phyloP scores from a whole-genome alignment of 2,797 vertebrate species.

The Mionectes olivaceus region DNA sequence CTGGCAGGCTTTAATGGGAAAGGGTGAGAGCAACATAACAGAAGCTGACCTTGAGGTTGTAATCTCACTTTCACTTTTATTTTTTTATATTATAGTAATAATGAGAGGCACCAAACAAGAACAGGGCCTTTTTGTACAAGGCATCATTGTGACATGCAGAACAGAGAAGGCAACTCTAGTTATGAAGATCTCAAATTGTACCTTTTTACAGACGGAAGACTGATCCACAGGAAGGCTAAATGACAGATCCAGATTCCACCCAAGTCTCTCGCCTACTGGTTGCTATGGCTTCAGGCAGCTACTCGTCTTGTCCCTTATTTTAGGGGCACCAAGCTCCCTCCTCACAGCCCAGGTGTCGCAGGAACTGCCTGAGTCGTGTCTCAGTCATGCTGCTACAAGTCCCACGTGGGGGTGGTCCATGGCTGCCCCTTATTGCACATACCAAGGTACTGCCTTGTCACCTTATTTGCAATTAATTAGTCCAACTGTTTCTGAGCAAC shows the following conservation, averaged over 20 bases:
- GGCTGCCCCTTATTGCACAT: neutral
- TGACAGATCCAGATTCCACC: neutral
- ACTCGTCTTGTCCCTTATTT: neutral
- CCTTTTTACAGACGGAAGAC: neutral
- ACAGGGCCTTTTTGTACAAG: neutral
- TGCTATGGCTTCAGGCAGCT: conserved; percentile 6
- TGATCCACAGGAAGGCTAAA: neutral
- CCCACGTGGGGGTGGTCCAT: accelerated
- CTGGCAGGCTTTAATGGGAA: conserved; percentile 4
- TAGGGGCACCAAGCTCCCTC: neutral
- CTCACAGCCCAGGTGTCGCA: accelerated
- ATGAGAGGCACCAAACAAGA: neutral
- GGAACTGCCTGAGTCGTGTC: accelerated
- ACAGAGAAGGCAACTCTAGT: neutral
- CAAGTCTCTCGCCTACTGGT: neutral
- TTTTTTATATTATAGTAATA: neutral
- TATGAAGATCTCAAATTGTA: neutral
- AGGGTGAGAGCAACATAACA: neutral
- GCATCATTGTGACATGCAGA: neutral
- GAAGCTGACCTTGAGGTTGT: conserved; percentile 17
- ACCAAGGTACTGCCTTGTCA: neutral
- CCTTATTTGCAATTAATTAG: neutral
- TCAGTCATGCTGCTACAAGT: neutral
- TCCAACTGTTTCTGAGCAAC: neutral
- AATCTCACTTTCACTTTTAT: neutral